Evolutionary conservation across 1,140 invertebrate species (phyloP).

Genomic region (Anadara kagoshimensis): DNA sequence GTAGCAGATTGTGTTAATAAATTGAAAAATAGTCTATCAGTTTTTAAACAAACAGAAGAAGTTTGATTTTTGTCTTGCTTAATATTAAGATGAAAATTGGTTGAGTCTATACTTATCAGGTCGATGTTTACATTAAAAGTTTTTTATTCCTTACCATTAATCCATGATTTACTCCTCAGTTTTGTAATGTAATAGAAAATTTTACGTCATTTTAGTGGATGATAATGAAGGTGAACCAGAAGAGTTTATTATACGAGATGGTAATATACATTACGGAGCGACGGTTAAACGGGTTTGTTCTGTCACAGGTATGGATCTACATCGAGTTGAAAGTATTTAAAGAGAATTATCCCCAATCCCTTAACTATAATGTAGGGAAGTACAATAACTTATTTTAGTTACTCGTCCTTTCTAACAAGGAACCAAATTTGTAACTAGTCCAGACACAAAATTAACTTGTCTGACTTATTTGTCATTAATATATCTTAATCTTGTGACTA

Average conservation of each 20-base stretch:
- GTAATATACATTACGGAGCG: slow-evolving; percentile 98
- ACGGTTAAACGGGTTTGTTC: slow-evolving; percentile 99
- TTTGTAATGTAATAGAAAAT: not conserved
- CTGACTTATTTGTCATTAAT: too few relatives aligned
- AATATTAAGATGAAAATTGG: not conserved
- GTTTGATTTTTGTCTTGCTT: not conserved
- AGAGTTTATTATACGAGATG: slow-evolving; percentile 97
- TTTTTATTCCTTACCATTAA: too few relatives aligned
- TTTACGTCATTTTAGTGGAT: slow-evolving; percentile 82
- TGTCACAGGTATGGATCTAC: slow-evolving; percentile 99
- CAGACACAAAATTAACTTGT: too few relatives aligned
- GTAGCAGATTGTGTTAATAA: not conserved
- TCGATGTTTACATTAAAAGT: too few relatives aligned
- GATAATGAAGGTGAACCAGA: slow-evolving; percentile 98
- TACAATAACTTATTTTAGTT: too few relatives aligned
- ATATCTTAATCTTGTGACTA: too few relatives aligned
- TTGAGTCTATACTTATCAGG: not conserved
- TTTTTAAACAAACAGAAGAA: not conserved
- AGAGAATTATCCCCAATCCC: too few relatives aligned
- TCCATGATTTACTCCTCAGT: too few relatives aligned
- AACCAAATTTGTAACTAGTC: too few relatives aligned
- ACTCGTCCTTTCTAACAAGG: too few relatives aligned
- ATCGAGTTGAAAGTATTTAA: slow-evolving; percentile 85
- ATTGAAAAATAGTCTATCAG: not conserved
- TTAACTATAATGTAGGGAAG: too few relatives aligned